Evolutionary conservation across 1,140 invertebrate species (phyloP), one percentile per base, ranked within the genome.

Genomic region (Ceratina australensis): DNA sequence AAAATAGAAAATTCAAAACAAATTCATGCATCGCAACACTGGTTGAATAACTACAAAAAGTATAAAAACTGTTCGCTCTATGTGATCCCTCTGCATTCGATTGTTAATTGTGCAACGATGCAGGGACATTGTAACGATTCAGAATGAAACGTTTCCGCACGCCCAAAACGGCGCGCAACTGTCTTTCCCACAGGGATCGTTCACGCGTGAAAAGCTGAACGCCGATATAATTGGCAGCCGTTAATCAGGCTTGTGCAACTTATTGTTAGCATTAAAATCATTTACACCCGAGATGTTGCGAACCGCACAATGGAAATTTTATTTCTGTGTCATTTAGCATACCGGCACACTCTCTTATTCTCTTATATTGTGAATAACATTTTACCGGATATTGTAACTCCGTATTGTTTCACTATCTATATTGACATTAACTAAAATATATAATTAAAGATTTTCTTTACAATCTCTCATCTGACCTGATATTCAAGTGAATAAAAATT

Each of bases 111-210:
- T 50, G 56, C 42, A 50, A 68, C 42, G 42, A 16, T 49, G 20
- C 54, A 22, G 65, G 24, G 16, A 47, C 64, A 75, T 71, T 79
- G 76, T 82, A 72, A 76, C 42, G 77, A 67, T 72, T 59, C 59
- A 66, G 61, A 76, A 76, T 83, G 78, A 57, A 66, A 64, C 56
- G 67, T 76, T 73, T 72, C 49, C 60, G 75, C 68, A 59, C 54
- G 57, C 68, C 59, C 18, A 80, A 82, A 78, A 69, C 64, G 24
- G 15, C 50, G 20, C 33, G 33, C 33, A 42, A 42, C 20, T 26
- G 49, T 4, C 72, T 76, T 86, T 86, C 84, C 72, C 85, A 86
- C 79, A 79, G 69, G 71, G 84, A 84, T 82, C 78, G 78, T 33
- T 80, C 71, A 79, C 47, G 79, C 79, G 79, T 84, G 84, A 85